phyloP scores from a whole-genome alignment of 1,140 invertebrate species.

The Aphaenogaster floridana region DNA sequence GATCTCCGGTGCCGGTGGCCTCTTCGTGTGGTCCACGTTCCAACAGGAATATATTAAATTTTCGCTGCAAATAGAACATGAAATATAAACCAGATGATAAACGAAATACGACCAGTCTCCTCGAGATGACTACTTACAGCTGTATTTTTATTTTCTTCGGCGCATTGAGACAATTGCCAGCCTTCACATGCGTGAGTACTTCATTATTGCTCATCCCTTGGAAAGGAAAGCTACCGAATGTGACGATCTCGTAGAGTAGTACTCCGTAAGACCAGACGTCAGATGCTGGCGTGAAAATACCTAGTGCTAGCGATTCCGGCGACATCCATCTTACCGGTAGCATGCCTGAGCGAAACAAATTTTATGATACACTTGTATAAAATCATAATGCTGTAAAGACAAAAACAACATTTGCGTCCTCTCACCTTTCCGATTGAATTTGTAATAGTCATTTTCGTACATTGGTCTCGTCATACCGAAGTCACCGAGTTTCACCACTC shows the following conservation, averaged over 20 bases:
- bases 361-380: background rate
- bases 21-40: conserved; percentile 89
- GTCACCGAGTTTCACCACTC: conserved; percentile 95
- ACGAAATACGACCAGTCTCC: background rate
- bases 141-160: conserved; percentile 92
- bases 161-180: conserved; percentile 90
- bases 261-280: conserved; percentile 96
- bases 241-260: conserved; percentile 94
- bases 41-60: conserved; percentile 93
- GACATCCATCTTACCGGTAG: conserved; percentile 98
- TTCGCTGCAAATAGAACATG: conserved; percentile 87
- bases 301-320: conserved; percentile 92
- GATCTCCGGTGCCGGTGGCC: conserved; percentile 92
- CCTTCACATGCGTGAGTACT: conserved; percentile 93
- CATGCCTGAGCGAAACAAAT: conserved; percentile 88
- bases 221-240: conserved; percentile 96
- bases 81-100: background rate
- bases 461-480: conserved; percentile 97
- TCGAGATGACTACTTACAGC: conserved; percentile 89
- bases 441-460: conserved; percentile 95
- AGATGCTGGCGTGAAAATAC: conserved; percentile 94
- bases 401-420: background rate
- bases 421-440: conserved; percentile 93
- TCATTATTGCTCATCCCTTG: conserved; percentile 94
- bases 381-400: background rate